phyloP scores from a whole-genome alignment of 2,113 vertebrate genomes.

The Uropsilus gracilis region DNA sequence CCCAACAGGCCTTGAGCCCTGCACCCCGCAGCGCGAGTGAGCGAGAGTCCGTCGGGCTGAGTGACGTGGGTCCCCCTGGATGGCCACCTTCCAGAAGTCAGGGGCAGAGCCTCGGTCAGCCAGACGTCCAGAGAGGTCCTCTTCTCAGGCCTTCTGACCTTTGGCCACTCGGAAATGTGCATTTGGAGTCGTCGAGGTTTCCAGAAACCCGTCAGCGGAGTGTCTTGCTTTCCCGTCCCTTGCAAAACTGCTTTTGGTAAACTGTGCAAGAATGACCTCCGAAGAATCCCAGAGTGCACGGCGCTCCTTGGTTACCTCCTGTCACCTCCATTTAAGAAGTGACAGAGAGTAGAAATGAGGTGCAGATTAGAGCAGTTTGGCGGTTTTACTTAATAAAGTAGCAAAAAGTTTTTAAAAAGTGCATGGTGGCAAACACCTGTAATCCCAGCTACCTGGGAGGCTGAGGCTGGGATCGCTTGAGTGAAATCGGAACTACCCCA shows the following conservation, averaged over 20 bases:
- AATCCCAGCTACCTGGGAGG: too few relatives aligned
- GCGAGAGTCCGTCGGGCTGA: not conserved
- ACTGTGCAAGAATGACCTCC: not conserved
- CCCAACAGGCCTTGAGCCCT: not conserved
- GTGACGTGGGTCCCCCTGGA: accelerated
- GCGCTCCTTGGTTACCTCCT: too few relatives aligned
- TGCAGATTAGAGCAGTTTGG: too few relatives aligned
- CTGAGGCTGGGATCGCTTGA: too few relatives aligned
- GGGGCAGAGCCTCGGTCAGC: not conserved
- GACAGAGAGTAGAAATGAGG: too few relatives aligned
- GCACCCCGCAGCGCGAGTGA: too few relatives aligned
- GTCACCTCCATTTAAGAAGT: too few relatives aligned
- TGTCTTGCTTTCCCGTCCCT: not conserved
- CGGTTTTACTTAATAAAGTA: too few relatives aligned
- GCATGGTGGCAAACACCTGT: too few relatives aligned
- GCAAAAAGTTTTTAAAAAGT: too few relatives aligned
- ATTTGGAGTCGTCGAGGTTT: not conserved
- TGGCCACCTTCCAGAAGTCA: not conserved
- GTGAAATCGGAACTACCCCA: too few relatives aligned
- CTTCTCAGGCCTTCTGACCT: not conserved
- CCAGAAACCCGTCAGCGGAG: not conserved
- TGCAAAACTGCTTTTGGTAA: not conserved
- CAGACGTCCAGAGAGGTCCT: not conserved
- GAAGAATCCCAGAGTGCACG: not conserved
- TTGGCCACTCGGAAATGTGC: not conserved